phyloP scores from a whole-genome alignment of 2,797 vertebrate species.

The Tokudaia tokunoshimensis region DNA sequence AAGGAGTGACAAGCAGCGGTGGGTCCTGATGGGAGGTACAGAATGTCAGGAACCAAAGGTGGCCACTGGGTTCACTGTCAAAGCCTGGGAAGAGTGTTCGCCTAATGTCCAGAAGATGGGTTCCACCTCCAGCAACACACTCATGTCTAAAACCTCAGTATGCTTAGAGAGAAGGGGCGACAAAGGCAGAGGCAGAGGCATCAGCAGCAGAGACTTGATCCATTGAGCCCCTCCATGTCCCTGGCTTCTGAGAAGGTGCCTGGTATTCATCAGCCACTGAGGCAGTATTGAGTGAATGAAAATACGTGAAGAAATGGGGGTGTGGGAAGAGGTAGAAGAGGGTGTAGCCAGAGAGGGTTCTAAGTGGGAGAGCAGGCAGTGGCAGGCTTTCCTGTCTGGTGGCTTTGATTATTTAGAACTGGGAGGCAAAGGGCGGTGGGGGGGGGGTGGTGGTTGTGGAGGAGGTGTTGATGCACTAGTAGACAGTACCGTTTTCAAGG shows the following conservation, averaged over 20 bases:
- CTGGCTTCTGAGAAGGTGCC: neutral
- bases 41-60: neutral
- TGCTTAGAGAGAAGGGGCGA: neutral
- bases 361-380: conserved; percentile 63
- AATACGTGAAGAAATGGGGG: neutral
- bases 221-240: neutral
- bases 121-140: neutral
- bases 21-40: neutral
- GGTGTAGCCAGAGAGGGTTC: conserved; percentile 12
- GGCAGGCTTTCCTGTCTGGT: conserved; percentile 66
- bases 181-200: neutral
- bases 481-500: conserved; percentile 29
- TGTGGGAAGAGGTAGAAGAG: conserved; percentile 25
- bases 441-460: neutral
- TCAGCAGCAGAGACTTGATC: neutral
- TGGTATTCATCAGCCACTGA: neutral
- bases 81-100: neutral
- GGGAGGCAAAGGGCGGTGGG: neutral
- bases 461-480: neutral
- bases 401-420: conserved; percentile 60
- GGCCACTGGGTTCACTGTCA: neutral
- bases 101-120: neutral
- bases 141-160: neutral
- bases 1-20: neutral
- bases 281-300: neutral